Base-by-base conservation (phyloP, 1,140 invertebrate genomes). In the Drosophila pectinifera region DNA sequence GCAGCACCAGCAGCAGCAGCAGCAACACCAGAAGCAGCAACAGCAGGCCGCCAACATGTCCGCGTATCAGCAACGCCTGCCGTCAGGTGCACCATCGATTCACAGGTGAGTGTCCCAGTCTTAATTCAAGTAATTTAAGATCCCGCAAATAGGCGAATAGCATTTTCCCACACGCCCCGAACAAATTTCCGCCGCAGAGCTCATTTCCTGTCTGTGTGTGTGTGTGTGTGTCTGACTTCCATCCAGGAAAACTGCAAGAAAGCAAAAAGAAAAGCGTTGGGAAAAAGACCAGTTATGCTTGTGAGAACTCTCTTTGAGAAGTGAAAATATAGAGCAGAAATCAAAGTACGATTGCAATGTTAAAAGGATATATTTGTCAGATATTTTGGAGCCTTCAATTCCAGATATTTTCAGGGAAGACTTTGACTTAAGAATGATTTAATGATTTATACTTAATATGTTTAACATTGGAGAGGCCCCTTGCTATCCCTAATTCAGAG, bases 61-160 rank as follows among this genome's bases (percentile, higher is more conserved):
- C 58, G 82, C 91, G 36, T 92, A 92, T 91, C 90, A 91, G 54
- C 91, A 91, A 67, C 74, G 91, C 49, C 65, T 92, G 79, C 73
- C 90, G 78, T 73, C 91, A 56, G 88, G 86, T 78, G 80, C 85
- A 79, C 78, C 91, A 41, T 84, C 90, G 54, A 91, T 92, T 78
- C 91, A 92, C 79, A 92, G 91, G 91, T 92, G 57, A 88, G 84
- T 86, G 5, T 31, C 16, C 16, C 28, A 31, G 8, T 53, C 31
- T 36, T 53, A 36, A 53, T 53, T 53, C 49, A 36, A 53, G 31
- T 53, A 36, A 53, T 53, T 53, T 53, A 53, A 53, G 34, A 22
- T 36, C 6, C 49, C 49, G 49, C 49, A 36, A 36, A 36, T 36
- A 16, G 48, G 16, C 6, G 36, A 36, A 36, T 22, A 18, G 10